A percentile compares a stretch with the other conserved stretches of the same genome.
phyloP scores from a whole-genome alignment of 2,113 vertebrate genomes.

The Dasyornis broadbenti region DNA sequence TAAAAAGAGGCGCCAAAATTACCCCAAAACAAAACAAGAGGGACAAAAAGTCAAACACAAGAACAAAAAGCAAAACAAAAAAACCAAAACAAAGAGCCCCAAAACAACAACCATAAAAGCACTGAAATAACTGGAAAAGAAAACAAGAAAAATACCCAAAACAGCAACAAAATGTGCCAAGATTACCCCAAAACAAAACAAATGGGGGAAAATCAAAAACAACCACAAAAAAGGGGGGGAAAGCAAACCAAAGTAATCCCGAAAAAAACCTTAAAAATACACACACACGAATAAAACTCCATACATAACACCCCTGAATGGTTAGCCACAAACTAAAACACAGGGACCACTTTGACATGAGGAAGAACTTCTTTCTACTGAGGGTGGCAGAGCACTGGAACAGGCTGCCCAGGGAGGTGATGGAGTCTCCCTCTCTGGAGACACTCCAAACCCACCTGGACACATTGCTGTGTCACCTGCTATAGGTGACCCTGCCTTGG shows the following conservation, averaged over 20 bases:
- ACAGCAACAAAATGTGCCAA: neutral
- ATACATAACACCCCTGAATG: too few relatives aligned
- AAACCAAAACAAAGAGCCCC: neutral
- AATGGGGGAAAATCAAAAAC: neutral
- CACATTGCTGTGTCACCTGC: neutral
- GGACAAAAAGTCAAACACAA: too few relatives aligned
- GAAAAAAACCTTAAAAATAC: neutral
- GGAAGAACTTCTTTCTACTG: neutral
- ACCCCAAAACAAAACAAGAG: neutral
- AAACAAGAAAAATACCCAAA: neutral
- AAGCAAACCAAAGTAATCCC: neutral
- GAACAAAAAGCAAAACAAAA: neutral
- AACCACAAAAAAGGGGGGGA: neutral
- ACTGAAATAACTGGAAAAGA: neutral
- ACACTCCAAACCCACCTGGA: neutral
- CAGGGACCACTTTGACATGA: rapidly evolving
- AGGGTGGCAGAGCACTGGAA: neutral
- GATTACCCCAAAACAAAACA: too few relatives aligned
- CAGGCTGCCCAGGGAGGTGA: neutral
- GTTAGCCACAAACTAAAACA: neutral
- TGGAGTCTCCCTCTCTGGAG: neutral
- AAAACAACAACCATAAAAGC: neutral
- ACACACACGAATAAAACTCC: rapidly evolving
- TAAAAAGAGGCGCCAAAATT: neutral
- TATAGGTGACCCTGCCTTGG: neutral